Evolutionary conservation across 2,888 invertebrate genomes (phyloP).

Genomic region (Athetis lepigone): DNA sequence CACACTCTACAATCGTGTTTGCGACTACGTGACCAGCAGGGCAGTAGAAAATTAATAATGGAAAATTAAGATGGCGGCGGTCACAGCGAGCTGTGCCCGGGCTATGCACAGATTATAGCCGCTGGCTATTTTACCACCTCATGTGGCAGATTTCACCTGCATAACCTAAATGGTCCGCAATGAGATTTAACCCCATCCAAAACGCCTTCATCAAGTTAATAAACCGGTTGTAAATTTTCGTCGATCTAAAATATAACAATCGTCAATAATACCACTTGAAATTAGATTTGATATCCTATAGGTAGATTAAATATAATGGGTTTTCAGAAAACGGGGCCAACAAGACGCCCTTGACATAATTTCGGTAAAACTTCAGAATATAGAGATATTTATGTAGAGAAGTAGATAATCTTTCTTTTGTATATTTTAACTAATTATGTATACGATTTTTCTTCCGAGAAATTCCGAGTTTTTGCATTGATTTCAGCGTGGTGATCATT

Average conservation of each 20-base stretch:
- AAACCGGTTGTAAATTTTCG: not conserved
- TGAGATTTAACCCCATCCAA: slow-evolving; percentile 14
- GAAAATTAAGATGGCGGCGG: not conserved
- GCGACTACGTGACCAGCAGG: too few species aligned
- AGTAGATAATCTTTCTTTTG: too few species aligned
- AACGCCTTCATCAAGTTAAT: too few species aligned
- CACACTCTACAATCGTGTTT: too few species aligned
- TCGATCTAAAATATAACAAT: not conserved
- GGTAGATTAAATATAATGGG: not conserved
- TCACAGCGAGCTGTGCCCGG: not conserved
- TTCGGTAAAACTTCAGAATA: not conserved
- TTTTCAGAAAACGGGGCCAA: not conserved
- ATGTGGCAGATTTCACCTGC: slow-evolving; percentile 31
- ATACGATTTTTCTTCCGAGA: too few species aligned
- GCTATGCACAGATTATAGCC: slow-evolving; percentile 24
- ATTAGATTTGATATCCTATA: not conserved
- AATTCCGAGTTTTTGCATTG: too few species aligned
- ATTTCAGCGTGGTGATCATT: too few species aligned
- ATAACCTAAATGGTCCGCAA: not conserved
- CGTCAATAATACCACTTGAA: not conserved
- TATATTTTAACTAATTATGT: too few species aligned
- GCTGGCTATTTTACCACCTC: slow-evolving; percentile 9
- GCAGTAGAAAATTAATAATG: too few species aligned
- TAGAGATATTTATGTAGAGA: too few species aligned
- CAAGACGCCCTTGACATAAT: too few species aligned